Conservation (phyloP, 2,113 vertebrate genomes). For the Lipotes vexillifer region DNA sequence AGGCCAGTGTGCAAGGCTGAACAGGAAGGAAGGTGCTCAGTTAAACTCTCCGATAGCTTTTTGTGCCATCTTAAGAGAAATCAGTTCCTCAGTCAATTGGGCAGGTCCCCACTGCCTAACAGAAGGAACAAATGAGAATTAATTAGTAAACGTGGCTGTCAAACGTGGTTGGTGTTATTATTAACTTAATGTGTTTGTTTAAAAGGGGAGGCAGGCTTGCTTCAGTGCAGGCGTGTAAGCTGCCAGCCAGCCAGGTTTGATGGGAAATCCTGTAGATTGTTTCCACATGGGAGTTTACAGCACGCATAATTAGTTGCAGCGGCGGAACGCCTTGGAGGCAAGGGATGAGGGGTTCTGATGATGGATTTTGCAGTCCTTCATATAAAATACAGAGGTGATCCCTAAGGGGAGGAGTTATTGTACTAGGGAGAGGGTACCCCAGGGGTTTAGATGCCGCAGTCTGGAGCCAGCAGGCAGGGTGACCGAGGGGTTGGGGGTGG, state of each 20-base stretch:
- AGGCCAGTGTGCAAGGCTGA: not conserved
- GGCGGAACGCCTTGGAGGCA: constrained; percentile 29
- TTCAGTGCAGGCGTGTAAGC: not conserved
- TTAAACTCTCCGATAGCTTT: not conserved
- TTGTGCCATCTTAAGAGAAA: constrained; percentile 34
- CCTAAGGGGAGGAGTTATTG: not conserved
- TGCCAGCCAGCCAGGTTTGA: constrained; percentile 47
- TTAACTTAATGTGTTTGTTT: constrained; percentile 71
- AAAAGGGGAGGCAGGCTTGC: constrained; percentile 37
- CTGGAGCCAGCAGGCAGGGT: not conserved
- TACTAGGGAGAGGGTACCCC: not conserved
- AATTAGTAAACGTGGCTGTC: constrained; percentile 62
- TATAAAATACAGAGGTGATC: not conserved
- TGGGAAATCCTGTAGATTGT: constrained; percentile 45
- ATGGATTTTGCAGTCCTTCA: constrained; percentile 24
- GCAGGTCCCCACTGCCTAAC: not conserved
- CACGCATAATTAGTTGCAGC: constrained; percentile 39
- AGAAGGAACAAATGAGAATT: constrained; percentile 61
- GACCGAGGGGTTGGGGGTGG: rapidly evolving
- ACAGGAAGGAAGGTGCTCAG: not conserved
- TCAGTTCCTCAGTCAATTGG: not conserved
- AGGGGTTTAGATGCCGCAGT: not conserved
- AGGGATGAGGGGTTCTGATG: not conserved
- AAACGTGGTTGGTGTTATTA: constrained; percentile 50
- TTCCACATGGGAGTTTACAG: constrained; percentile 49